Evolutionary conservation across 2,797 vertebrate species (phyloP).

Genomic region (Steatocranus sp.): DNA sequence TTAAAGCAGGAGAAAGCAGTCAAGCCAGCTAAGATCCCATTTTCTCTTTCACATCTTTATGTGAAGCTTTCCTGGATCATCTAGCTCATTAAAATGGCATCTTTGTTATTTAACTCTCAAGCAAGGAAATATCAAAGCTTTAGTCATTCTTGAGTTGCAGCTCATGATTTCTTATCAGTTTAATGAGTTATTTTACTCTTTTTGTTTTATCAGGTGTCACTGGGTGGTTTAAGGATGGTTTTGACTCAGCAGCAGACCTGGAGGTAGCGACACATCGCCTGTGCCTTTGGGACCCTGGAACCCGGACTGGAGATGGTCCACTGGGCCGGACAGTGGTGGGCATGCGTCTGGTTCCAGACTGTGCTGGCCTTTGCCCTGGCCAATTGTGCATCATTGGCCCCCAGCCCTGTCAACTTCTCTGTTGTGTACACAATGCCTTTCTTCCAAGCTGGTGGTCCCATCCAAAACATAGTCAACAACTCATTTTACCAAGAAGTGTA

Average conservation of each 20-base stretch:
- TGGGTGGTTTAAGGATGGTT: slow-evolving; percentile 57
- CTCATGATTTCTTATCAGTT: background rate
- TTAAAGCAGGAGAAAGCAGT: background rate
- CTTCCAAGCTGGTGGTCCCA: slow-evolving; percentile 70
- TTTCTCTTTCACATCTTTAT: background rate
- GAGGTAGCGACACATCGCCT: slow-evolving; percentile 61
- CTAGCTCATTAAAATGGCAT: background rate
- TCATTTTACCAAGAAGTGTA: slow-evolving; percentile 72
- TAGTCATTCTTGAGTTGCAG: background rate
- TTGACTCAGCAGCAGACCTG: slow-evolving; percentile 38
- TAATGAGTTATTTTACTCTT: background rate
- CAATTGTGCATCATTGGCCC: slow-evolving; percentile 72
- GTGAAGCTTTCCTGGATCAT: background rate
- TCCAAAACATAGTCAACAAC: slow-evolving; percentile 85
- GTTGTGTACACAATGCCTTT: slow-evolving; percentile 80
- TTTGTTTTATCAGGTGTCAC: slow-evolving; percentile 26
- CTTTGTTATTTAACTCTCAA: background rate
- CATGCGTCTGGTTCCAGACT: slow-evolving; percentile 73
- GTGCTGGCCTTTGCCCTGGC: slow-evolving; percentile 59
- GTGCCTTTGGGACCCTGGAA: slow-evolving; percentile 7
- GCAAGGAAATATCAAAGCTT: background rate
- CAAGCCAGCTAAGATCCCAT: background rate
- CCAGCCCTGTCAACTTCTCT: slow-evolving; percentile 78
- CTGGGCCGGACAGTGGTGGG: slow-evolving; percentile 62
- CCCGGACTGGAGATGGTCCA: slow-evolving; percentile 71